These are phyloP conservation scores for Vireo altiloquus DNA, from an alignment of 2,113 vertebrate genomes.

Conservation along the genomic window DNA sequence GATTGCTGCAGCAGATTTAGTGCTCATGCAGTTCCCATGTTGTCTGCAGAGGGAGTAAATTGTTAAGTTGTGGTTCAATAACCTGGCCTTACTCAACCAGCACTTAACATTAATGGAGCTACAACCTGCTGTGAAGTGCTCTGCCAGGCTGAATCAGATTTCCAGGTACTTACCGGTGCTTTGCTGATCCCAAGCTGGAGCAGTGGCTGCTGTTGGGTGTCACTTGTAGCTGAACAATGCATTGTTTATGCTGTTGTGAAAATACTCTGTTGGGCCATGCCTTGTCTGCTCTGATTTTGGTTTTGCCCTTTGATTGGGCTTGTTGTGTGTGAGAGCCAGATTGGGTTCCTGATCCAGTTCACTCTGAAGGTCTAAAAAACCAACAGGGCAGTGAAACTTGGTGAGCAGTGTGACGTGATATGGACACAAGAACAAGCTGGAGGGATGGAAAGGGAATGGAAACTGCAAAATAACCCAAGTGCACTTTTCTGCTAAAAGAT, in stretches of 20 bases:
- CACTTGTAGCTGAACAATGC: background rate
- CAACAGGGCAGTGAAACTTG: background rate
- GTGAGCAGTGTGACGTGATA: rapidly evolving
- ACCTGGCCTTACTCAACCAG: background rate
- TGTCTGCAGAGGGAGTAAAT: slow-evolving; percentile 28
- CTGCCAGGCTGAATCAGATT: background rate
- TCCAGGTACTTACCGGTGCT: background rate
- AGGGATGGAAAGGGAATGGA: background rate
- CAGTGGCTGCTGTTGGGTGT: background rate
- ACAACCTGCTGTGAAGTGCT: background rate
- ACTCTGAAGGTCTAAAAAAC: background rate
- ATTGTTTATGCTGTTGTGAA: background rate
- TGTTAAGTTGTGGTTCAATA: background rate
- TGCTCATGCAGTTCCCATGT: background rate
- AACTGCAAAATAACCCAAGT: background rate
- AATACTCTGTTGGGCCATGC: background rate
- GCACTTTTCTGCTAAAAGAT: background rate
- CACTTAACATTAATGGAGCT: background rate
- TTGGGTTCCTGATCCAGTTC: background rate
- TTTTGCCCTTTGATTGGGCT: background rate
- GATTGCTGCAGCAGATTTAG: background rate
- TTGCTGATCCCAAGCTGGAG: background rate
- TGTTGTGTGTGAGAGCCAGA: background rate
- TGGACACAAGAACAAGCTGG: background rate
- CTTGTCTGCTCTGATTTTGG: background rate